Conservation (phyloP, 2,888 invertebrate genomes). For the Scaptomyza caliginosa region DNA sequence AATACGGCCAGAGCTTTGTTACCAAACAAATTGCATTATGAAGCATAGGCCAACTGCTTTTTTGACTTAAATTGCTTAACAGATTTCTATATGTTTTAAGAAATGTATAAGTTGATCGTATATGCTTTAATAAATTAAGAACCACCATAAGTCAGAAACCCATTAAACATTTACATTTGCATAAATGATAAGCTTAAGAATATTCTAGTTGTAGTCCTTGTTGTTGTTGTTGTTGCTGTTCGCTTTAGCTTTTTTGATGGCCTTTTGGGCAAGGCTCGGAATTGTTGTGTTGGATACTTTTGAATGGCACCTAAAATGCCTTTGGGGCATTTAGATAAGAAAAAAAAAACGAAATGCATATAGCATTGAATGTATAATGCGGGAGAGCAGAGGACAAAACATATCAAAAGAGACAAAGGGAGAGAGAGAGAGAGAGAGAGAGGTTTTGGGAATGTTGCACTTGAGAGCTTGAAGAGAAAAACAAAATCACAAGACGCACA, state of each 20-base stretch:
- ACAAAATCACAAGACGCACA: constrained; percentile 60
- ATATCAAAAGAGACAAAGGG: neutral
- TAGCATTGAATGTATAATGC: constrained; percentile 36
- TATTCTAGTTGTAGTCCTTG: neutral
- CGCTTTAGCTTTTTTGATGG: constrained; percentile 4
- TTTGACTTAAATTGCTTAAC: too few species aligned
- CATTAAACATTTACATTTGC: too few species aligned
- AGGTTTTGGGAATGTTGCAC: constrained; percentile 37
- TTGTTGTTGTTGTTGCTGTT: too few species aligned
- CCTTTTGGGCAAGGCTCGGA: constrained; percentile 21
- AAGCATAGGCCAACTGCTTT: too few species aligned
- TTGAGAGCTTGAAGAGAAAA: constrained; percentile 53
- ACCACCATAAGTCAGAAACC: too few species aligned
- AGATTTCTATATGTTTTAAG: too few species aligned
- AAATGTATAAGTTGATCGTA: too few species aligned
- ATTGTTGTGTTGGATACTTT: constrained; percentile 52
- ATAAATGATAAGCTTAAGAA: neutral
- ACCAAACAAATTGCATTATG: too few species aligned
- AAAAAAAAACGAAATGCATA: constrained; percentile 72
- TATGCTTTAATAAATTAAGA: too few species aligned
- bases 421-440: neutral
- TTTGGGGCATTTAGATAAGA: constrained; percentile 72
- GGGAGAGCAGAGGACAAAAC: neutral
- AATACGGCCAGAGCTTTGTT: neutral
- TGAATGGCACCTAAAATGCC: constrained; percentile 64